A percentile compares a stretch with the other conserved stretches of the same genome.
These are phyloP conservation scores for Mormoops blainvillei DNA, from an alignment of 2,113 vertebrate species.

Conservation along the genomic window DNA sequence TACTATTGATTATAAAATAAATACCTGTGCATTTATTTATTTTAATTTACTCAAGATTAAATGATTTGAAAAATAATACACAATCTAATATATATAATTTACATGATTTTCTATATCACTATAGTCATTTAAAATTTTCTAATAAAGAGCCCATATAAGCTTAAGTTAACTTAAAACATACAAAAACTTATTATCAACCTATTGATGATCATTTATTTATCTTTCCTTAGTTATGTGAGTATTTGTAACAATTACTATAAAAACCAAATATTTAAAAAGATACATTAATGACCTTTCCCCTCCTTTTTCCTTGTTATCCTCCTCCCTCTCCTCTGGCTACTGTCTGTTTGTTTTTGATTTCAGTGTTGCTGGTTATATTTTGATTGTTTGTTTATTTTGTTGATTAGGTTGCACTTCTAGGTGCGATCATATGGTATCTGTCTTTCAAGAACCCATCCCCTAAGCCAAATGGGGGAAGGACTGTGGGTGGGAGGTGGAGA, in stretches of 20 bases:
- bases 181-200: background rate
- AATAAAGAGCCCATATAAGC: background rate
- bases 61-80: background rate
- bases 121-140: background rate
- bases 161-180: background rate
- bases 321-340: too few species aligned
- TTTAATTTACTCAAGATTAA: background rate
- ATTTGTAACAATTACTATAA: background rate
- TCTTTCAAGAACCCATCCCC: too few species aligned
- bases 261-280: conserved; percentile 19
- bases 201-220: background rate
- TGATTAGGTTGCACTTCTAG: too few species aligned
- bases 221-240: background rate
- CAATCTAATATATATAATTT: background rate
- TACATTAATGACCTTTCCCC: too few species aligned
- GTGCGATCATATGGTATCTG: too few species aligned
- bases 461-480: too few species aligned
- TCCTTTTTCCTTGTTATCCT: too few species aligned
- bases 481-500: too few species aligned
- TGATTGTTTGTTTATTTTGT: too few species aligned
- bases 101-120: background rate
- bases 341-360: too few species aligned
- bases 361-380: too few species aligned
- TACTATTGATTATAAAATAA: too few species aligned
- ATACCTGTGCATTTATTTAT: background rate